Evolutionary conservation across 2,797 vertebrate species (phyloP).

Genomic region (Rhinogobio ventralis): DNA sequence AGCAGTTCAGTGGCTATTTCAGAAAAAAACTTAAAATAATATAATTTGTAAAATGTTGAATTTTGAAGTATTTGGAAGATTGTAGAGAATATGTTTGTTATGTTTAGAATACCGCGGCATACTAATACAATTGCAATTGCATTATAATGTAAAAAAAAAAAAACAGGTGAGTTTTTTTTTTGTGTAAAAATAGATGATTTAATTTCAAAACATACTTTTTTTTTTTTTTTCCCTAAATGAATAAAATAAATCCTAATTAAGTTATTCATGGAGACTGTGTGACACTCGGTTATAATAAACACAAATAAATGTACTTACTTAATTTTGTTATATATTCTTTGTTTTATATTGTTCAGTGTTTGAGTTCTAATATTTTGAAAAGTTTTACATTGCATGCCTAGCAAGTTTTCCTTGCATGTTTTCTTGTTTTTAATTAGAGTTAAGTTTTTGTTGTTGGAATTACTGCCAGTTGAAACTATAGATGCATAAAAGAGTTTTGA

Average conservation of each 20-base stretch:
- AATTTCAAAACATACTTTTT: neutral
- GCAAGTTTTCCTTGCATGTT: neutral
- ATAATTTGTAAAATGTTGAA: neutral
- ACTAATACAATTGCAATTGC: neutral
- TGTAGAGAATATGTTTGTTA: neutral
- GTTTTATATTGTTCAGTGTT: neutral
- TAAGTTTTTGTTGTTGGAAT: slow-evolving; percentile 15
- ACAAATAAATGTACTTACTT: neutral
- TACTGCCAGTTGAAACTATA: slow-evolving; percentile 22
- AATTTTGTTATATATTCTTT: neutral
- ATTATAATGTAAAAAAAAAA: neutral
- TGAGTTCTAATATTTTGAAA: neutral
- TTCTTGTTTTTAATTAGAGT: slow-evolving; percentile 17
- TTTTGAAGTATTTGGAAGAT: neutral
- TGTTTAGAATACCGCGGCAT: neutral
- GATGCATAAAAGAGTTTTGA: slow-evolving; percentile 17
- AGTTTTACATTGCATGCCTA: slow-evolving; percentile 13
- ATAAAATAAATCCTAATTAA: neutral
- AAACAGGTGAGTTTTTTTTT: neutral
- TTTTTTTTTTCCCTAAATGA: rapidly evolving
- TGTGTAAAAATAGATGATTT: neutral
- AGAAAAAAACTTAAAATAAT: neutral
- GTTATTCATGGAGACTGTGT: neutral
- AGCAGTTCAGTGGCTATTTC: neutral
- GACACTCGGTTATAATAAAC: neutral